Evolutionary conservation across 2,888 invertebrate species (phyloP), one percentile per base, ranked within the genome.

Genomic region (Desoria tigrina): DNA sequence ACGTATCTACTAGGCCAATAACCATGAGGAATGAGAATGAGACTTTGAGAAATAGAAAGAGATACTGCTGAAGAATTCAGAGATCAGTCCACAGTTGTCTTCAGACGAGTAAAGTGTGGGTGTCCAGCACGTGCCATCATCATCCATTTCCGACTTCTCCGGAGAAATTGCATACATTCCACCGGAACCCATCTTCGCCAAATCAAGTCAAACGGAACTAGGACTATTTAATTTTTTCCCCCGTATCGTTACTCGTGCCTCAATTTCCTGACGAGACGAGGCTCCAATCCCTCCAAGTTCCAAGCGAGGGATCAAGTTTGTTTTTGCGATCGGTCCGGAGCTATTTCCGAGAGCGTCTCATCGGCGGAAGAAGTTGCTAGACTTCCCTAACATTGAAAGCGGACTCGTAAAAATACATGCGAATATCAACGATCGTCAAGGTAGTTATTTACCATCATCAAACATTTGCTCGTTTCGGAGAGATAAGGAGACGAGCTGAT

Each of bases 81-180:
- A 54, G 55, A 54, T 61, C 68, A 68, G 68, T 68, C 62, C 55
- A 62, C 68, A 65, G 59, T 68, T 65, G 71, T 65, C 63, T 59
- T 66, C 26, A 57, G 62, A 58, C 23, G 64, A 55, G 55, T 21
- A 55, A 32, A 64, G 68, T 66, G 72, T 72, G 72, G 72, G 72
- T 69, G 69, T 72, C 72, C 69, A 72, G 66, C 72, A 69, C 68
- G 69, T 72, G 72, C 69, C 69, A 68, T 60, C 55, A 42, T 55
- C 56, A 57, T 54, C 32, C 32, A 7, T 32, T 65, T 64, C 65
- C 65, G 65, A 62, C 68, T 63, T 58, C 56, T 21, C 45, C 60
- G 65, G 63, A 63, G 6, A 16, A 21, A 45, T 45, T 18, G 4
- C 45, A 45, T 11, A 21, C 45, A 45, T 18, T 11, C 9, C 16